Percentiles rank a stretch among this genome's conserved stretches.
These are phyloP conservation scores for Acronicta aceris DNA, from an alignment of 2,888 invertebrate genomes.

Conservation along the genomic window DNA sequence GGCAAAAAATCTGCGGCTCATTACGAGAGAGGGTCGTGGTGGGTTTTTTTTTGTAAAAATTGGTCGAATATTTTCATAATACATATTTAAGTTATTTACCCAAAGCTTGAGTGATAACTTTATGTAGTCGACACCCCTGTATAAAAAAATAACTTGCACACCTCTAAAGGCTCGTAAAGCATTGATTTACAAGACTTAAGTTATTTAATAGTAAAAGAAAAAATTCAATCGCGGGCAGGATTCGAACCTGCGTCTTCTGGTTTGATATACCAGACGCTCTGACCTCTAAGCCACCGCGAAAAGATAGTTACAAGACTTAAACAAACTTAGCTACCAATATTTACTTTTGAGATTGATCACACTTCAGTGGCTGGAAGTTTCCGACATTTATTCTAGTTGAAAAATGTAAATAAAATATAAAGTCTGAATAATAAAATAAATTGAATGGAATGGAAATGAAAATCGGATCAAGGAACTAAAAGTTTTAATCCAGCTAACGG, in stretches of 20 bases:
- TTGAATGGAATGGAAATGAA: constrained; percentile 25
- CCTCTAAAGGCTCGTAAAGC: constrained; percentile 9
- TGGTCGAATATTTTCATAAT: no score
- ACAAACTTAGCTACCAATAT: constrained; percentile 15
- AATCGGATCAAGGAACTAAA: constrained; percentile 35
- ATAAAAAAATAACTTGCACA: background rate
- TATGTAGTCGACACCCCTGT: no score
- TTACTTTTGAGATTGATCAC: constrained; percentile 9
- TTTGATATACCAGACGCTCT: no score
- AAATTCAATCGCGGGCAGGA: no score
- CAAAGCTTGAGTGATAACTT: no score
- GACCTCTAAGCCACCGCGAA: no score
- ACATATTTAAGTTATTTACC: no score
- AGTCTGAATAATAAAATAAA: constrained; percentile 22
- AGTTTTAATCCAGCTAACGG: constrained; percentile 38
- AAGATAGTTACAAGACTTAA: constrained; percentile 17
- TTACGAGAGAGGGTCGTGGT: no score
- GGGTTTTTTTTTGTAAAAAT: no score
- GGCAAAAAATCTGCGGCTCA: no score
- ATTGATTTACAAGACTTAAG: constrained; percentile 16
- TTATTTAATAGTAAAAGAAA: no score
- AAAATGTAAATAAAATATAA: constrained; percentile 16
- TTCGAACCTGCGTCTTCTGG: no score
- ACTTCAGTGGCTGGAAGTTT: constrained; percentile 1
- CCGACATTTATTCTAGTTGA: constrained; percentile 19